These are phyloP conservation scores for Stenotaenia linearis DNA, from an alignment of 2,888 invertebrate species.

Conservation along the genomic window DNA sequence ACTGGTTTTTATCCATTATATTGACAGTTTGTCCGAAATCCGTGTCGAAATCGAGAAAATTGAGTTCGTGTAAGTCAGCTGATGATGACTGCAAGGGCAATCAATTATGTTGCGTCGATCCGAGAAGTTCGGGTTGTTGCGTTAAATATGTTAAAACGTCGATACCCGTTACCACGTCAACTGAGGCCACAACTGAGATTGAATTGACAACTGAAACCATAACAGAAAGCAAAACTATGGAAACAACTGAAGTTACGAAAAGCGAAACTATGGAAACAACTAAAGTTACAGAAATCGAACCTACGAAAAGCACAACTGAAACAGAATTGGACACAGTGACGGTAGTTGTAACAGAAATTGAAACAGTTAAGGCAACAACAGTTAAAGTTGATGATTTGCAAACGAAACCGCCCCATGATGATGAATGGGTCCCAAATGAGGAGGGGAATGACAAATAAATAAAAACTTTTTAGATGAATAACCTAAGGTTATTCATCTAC, in stretches of 20 bases:
- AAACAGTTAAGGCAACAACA: not conserved
- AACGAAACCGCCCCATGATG: not conserved
- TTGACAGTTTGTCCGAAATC: not conserved
- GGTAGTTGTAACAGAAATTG: not conserved
- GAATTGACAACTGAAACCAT: not conserved
- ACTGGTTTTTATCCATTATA: not conserved
- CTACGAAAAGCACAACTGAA: too few relatives aligned
- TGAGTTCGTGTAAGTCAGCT: not conserved
- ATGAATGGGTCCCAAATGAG: not conserved
- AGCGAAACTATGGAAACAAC: too few relatives aligned
- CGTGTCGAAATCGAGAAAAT: not conserved
- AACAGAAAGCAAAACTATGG: too few relatives aligned
- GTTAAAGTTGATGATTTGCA: not conserved
- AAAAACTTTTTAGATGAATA: too few relatives aligned
- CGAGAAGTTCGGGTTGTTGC: not conserved
- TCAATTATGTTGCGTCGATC: not conserved
- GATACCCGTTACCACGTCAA: not conserved
- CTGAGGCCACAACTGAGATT: not conserved
- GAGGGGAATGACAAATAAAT: not conserved
- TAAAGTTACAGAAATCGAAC: too few relatives aligned
- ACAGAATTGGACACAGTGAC: too few relatives aligned
- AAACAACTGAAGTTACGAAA: too few relatives aligned
- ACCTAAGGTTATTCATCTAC: too few relatives aligned
- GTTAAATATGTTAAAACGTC: not conserved
- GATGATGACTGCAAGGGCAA: not conserved